phyloP scores from a whole-genome alignment of 2,797 vertebrate species.

The Thripadectes ignobilis region DNA sequence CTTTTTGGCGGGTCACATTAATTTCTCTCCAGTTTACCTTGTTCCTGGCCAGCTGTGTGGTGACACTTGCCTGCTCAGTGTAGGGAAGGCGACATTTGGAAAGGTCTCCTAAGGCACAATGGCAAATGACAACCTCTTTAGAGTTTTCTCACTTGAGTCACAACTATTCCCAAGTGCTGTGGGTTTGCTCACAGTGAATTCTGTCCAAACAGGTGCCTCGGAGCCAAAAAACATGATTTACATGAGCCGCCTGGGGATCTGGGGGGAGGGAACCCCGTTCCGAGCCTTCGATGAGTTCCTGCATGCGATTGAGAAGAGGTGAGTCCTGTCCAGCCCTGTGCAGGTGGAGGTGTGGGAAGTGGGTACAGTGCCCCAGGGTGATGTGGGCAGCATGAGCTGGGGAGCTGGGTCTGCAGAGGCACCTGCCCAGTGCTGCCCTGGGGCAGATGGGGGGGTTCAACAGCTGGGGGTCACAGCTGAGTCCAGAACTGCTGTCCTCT shows the following conservation, averaged over 20 bases:
- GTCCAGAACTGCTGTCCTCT: not conserved
- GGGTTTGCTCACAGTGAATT: not conserved
- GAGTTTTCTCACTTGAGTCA: not conserved
- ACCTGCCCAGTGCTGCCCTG: rapidly evolving
- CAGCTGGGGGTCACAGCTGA: not conserved
- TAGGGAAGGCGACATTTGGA: not conserved
- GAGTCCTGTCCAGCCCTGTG: not conserved
- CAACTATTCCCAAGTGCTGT: not conserved
- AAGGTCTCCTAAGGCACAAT: not conserved
- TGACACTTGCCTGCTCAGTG: not conserved
- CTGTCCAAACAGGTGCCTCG: slow-evolving; percentile 86
- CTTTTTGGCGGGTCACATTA: not conserved
- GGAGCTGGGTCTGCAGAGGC: not conserved
- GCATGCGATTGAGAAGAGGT: slow-evolving; percentile 97
- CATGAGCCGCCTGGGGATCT: slow-evolving; percentile 98
- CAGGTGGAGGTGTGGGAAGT: not conserved
- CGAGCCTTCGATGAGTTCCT: slow-evolving; percentile 94
- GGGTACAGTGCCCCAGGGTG: not conserved
- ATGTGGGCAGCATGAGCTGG: not conserved
- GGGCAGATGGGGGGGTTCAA: not conserved
- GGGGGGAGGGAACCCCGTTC: slow-evolving; percentile 97
- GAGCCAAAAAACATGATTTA: slow-evolving; percentile 99
- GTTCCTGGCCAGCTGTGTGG: not conserved
- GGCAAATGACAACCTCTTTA: not conserved
- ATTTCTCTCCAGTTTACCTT: not conserved